Evolutionary conservation across 2,888 invertebrate genomes (phyloP).

Genomic region (Peribatodes rhomboidaria): DNA sequence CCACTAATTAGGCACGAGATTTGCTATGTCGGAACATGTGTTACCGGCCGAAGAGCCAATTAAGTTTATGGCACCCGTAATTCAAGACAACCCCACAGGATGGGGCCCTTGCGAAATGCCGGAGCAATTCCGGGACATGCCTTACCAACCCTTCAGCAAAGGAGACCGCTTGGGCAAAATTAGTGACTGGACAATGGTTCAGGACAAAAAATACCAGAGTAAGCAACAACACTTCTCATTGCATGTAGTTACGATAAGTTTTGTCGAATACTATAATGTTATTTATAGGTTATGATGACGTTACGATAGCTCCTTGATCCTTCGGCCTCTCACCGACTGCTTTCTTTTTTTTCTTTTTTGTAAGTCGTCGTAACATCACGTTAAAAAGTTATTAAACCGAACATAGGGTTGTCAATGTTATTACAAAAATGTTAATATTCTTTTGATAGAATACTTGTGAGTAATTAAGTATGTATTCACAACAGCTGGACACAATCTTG

Average conservation of each 20-base stretch:
- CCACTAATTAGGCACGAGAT: slow-evolving; percentile 30
- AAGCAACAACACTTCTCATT: slow-evolving; percentile 67
- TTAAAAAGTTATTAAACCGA: neutral
- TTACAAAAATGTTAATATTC: too few relatives aligned
- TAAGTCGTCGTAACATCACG: too few relatives aligned
- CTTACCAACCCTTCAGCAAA: slow-evolving; percentile 99
- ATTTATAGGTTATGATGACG: slow-evolving; percentile 69
- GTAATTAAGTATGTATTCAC: too few relatives aligned
- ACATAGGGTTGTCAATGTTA: too few relatives aligned
- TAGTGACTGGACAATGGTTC: slow-evolving; percentile 99
- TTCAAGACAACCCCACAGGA: slow-evolving; percentile 95
- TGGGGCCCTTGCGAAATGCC: slow-evolving; percentile 99
- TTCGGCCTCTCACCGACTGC: neutral
- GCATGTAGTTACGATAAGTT: slow-evolving; percentile 7
- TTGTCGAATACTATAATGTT: slow-evolving; percentile 5
- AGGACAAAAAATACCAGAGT: slow-evolving; percentile 98
- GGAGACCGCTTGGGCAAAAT: slow-evolving; percentile 99
- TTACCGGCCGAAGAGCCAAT: slow-evolving; percentile 87
- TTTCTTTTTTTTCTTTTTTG: neutral
- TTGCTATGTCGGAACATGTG: slow-evolving; percentile 81
- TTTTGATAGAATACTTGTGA: too few relatives aligned
- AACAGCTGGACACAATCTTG: too few relatives aligned
- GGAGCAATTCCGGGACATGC: slow-evolving; percentile 97
- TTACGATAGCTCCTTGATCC: slow-evolving; percentile 37
- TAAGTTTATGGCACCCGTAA: slow-evolving; percentile 90